Base-by-base conservation (phyloP, 2,113 vertebrate genomes). In the Carettochelys insculpta region DNA sequence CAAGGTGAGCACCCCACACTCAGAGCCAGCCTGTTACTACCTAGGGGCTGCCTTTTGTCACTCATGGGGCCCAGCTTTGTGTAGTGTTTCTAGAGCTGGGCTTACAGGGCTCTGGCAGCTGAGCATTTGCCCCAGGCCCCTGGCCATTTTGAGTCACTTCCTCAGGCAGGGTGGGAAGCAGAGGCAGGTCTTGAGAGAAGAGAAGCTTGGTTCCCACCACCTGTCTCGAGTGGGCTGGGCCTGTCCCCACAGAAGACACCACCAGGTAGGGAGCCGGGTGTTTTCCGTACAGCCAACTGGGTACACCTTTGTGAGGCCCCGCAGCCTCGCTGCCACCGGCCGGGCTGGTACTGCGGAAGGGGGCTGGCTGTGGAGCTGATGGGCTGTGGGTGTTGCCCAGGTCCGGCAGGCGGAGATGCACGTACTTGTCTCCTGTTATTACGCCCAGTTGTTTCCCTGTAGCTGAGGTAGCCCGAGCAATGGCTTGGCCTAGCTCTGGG, bases 1-100 rank as follows among this genome's bases (percentile, higher is more conserved):
- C 3, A 34, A n/a, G 16, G 16, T 4, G 7, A 34, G 58, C 8
- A 17, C 31, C 34, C 31, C 4, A 17, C 1, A 0, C 31, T 8
- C 2, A 16, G 6, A 34, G 58, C 58, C 3, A 61, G 6, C 31
- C 16, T 9, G 16, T 17, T 16, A 2, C 58, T 17, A 1, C 4
- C 13, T 3, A n/a, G 58, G 14, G 8, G 31, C 53, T 11, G 53
- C 53, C 53, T 54, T 54, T 54, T 3, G 31, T 14, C 13, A 7
- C 6, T 61, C 6, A 3, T n/a, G n/a, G 17, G 9, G 38, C 65
- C n/a, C 68, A 13, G 22, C 22, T 20, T 11, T 38, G 31, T 43
- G 22, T 24, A 22, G 38, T 22, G n/a, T 3, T 68, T 68, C 58
- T 61, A 7, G 31, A 17, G 31, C 58, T 65, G 58, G 58, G 58